Base-by-base conservation (phyloP, 2,113 vertebrate species). In the Alexandromys fortis region DNA sequence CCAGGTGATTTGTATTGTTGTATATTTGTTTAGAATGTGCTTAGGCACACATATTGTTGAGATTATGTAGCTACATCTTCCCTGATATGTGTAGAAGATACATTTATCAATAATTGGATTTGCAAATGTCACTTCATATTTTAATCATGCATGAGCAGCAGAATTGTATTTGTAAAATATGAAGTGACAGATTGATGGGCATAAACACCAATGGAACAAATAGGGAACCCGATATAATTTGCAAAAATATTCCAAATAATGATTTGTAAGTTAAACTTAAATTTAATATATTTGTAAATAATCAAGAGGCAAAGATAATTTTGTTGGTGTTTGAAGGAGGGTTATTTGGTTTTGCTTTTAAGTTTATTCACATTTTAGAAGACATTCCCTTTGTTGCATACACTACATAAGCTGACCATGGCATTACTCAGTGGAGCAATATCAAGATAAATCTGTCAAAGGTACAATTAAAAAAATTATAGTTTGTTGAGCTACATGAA, bases 351-450 rank as follows among this genome's bases (percentile, higher is more conserved):
- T 75, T 72, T 75, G 5, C 11, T 77, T 47, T 77, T 47, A 7
- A 45, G 7, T 77, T 45, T 77, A 77, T 77, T 77, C 24, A 47
- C 24, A 7, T 76, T 47, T 76, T 76, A 16, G 28, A 47, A 45
- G 73, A 55, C 21, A 55, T 93, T 22, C 67, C 3, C 49, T 52
- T 19, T 2, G 38, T 35, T 58, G 49, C 33, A n/a, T 21, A 55
- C 8, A 52, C 65, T 49, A 52, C 4, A 24, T 16, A 22, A 2
- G 1, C 1, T n/a, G 26, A 81, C 10, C 2, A 35, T 1, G 7
- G 7, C 3, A 7, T 10, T 76, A 61, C 1, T 77, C 17, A 33
- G 35, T 55, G 70, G 61, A n/a, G 72, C 2, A 75, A 45, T 58
- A 14, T 16, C 33, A 9, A 26, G 61, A 30, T 1, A 75, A 26